A percentile compares a stretch with the other conserved stretches of the same genome.
Conservation (phyloP, 2,113 vertebrate species). For the Lepus timidus region DNA sequence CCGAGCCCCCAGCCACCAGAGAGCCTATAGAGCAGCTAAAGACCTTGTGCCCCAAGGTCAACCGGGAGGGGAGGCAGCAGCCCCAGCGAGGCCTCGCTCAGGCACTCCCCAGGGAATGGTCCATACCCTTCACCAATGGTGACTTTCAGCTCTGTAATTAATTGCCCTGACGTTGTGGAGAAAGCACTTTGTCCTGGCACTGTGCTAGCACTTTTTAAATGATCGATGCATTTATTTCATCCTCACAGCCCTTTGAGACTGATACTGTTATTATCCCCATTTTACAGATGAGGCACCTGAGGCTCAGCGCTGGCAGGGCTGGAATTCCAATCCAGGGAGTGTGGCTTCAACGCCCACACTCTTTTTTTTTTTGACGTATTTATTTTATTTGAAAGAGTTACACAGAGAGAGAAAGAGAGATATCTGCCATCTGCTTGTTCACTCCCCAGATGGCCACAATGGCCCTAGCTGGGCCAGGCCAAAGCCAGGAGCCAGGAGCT, state of each 20-base stretch:
- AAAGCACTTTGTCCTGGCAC: not conserved
- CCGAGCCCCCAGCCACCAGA: not conserved
- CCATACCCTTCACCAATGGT: not conserved
- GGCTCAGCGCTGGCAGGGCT: conserved; percentile 25
- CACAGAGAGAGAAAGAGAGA: too few species aligned
- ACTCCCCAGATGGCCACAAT: too few species aligned
- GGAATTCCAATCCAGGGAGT: not conserved
- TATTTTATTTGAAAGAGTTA: too few species aligned
- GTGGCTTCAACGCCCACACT: not conserved
- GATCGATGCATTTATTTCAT: not conserved
- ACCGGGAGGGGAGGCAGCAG: not conserved
- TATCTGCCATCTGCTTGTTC: too few species aligned
- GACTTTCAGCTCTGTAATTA: not conserved
- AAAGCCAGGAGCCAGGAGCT: too few species aligned
- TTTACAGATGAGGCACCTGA: not conserved
- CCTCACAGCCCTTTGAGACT: not conserved
- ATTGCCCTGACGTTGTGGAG: not conserved
- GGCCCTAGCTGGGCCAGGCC: too few species aligned
- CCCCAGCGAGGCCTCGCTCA: not conserved
- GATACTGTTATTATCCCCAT: not conserved
- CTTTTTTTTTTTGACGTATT: not conserved
- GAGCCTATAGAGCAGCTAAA: not conserved
- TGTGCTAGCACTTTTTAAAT: not conserved
- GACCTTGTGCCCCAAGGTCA: not conserved
- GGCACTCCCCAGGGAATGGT: not conserved